A percentile compares a stretch with the other conserved stretches of the same genome.
phyloP scores from a whole-genome alignment of 2,113 vertebrate species.

The Sylvietta virens region DNA sequence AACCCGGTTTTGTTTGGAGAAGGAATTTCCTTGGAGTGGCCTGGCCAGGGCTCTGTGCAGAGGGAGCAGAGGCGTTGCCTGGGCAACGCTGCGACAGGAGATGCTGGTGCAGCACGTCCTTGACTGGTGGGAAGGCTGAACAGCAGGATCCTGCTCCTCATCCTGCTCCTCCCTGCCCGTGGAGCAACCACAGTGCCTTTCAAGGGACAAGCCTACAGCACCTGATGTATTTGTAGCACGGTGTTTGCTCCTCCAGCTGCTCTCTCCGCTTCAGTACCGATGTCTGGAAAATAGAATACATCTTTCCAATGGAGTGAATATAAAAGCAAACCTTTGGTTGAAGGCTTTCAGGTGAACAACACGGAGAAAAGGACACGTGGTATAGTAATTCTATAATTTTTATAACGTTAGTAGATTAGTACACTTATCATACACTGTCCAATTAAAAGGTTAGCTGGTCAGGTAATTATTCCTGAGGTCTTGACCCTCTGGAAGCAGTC shows the following conservation, averaged over 20 bases:
- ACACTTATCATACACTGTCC: neutral
- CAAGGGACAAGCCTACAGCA: accelerated
- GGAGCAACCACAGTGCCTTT: accelerated
- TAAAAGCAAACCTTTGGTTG: neutral
- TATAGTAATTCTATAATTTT: neutral
- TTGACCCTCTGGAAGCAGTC: neutral
- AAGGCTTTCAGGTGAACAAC: neutral
- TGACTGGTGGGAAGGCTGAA: neutral
- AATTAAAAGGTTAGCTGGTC: neutral
- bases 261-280: neutral
- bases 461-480: neutral
- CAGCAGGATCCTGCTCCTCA: neutral
- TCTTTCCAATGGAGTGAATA: neutral
- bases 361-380: accelerated
- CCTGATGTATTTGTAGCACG: accelerated
- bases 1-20: neutral
- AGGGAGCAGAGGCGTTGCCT: neutral
- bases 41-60: accelerated
- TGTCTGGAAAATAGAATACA: neutral
- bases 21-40: neutral
- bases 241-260: neutral
- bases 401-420: neutral
- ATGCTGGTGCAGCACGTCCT: neutral
- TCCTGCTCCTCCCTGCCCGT: neutral
- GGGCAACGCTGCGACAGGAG: neutral